Conservation (phyloP, 2,797 vertebrate species). For the Acanthis flammea region DNA sequence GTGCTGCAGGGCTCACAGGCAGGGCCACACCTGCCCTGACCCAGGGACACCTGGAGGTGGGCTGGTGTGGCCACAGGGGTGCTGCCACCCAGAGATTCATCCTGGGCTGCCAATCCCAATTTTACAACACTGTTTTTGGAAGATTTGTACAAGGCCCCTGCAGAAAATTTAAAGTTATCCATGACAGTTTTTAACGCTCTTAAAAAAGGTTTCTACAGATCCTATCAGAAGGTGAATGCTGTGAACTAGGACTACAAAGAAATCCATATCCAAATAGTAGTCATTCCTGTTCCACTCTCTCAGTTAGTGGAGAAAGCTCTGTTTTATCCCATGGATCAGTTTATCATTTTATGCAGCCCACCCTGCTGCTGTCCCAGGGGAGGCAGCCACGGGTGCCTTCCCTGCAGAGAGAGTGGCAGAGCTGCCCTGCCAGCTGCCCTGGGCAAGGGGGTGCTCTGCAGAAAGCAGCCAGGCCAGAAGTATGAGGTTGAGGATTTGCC, state of each 20-base stretch:
- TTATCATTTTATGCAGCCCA: not conserved
- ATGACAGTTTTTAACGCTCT: not conserved
- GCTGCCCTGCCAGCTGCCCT: rapidly evolving
- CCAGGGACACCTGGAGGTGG: not conserved
- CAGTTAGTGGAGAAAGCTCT: not conserved
- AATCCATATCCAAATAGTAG: not conserved
- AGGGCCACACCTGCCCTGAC: not conserved
- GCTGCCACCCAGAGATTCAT: not conserved
- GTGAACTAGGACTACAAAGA: not conserved
- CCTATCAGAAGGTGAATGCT: not conserved
- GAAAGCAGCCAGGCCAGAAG: not conserved
- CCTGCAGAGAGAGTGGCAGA: not conserved
- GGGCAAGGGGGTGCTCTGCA: rapidly evolving
- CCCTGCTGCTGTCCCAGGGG: not conserved
- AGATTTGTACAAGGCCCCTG: not conserved
- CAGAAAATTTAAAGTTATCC: not conserved
- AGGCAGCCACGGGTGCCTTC: not conserved
- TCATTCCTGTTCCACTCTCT: not conserved
- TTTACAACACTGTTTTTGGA: not conserved
- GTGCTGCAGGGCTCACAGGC: not conserved
- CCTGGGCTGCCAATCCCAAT: not conserved
- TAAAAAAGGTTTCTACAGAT: not conserved
- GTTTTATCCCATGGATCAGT: not conserved
- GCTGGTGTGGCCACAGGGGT: not conserved
- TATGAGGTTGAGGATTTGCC: not conserved